A percentile compares a stretch with the other conserved stretches of the same genome.
These are phyloP conservation scores for Sitta europaea DNA, from an alignment of 2,113 vertebrate genomes.

Conservation along the genomic window DNA sequence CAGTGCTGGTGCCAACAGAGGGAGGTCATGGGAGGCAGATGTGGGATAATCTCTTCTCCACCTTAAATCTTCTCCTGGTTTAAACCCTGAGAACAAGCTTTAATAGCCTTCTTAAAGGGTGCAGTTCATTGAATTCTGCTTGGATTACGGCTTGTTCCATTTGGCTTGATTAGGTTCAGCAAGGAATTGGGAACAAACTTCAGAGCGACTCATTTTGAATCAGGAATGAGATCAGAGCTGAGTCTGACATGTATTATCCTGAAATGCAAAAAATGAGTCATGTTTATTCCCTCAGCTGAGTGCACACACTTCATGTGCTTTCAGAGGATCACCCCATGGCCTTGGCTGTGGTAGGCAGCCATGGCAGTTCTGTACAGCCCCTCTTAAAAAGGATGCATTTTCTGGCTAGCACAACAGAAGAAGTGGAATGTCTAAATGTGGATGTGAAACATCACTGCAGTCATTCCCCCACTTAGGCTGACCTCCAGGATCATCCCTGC, in stretches of 20 bases:
- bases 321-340: background rate
- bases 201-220: background rate
- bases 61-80: constrained; percentile 12
- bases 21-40: constrained; percentile 7
- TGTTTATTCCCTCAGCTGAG: background rate
- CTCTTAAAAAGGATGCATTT: background rate
- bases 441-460: background rate
- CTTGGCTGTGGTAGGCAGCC: background rate
- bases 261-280: background rate
- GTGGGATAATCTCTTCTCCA: constrained; percentile 30
- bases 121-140: constrained; percentile 29
- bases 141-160: constrained; percentile 32
- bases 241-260: background rate
- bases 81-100: constrained; percentile 14
- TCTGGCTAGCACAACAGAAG: background rate
- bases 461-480: background rate
- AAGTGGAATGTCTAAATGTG: background rate
- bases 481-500: background rate
- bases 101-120: constrained; percentile 23
- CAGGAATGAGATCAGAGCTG: background rate
- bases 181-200: constrained; percentile 30
- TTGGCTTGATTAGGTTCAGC: constrained; percentile 19
- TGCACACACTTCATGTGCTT: background rate
- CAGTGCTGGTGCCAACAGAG: background rate
- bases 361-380: background rate